These are phyloP conservation scores for Microctonus aethiopoides DNA, from an alignment of 2,888 invertebrate species.

Conservation along the genomic window DNA sequence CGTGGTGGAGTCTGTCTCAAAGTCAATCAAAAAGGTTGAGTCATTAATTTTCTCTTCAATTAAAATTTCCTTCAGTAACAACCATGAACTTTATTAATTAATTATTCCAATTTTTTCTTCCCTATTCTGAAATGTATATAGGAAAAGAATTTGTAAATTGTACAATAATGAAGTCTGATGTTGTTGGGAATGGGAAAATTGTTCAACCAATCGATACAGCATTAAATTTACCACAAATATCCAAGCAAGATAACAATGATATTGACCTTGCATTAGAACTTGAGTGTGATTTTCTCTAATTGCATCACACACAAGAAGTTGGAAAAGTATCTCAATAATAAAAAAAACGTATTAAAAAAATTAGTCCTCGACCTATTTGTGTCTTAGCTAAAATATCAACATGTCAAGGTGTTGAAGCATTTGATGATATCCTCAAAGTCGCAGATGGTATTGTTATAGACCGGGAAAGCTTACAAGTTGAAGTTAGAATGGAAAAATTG, in stretches of 20 bases:
- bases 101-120: not conserved
- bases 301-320: slow-evolving; percentile 48
- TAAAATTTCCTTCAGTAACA: not conserved
- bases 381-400: slow-evolving; percentile 49
- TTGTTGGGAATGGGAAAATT: slow-evolving; percentile 69
- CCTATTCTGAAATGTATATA: slow-evolving; percentile 13
- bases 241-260: slow-evolving; percentile 67
- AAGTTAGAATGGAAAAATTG: slow-evolving; percentile 69
- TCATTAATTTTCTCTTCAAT: not conserved
- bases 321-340: slow-evolving; percentile 42
- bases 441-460: slow-evolving; percentile 79
- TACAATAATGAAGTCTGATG: slow-evolving; percentile 69
- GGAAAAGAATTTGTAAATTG: slow-evolving; percentile 67
- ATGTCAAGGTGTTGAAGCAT: slow-evolving; percentile 59
- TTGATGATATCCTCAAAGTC: slow-evolving; percentile 71
- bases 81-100: not conserved
- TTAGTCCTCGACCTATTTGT: slow-evolving; percentile 46
- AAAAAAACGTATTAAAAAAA: slow-evolving; percentile 45
- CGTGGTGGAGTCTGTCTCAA: slow-evolving; percentile 42
- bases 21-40: slow-evolving; percentile 43
- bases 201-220: slow-evolving; percentile 71
- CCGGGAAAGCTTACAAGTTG: slow-evolving; percentile 70
- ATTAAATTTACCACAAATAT: slow-evolving; percentile 64
- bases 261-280: slow-evolving; percentile 59
- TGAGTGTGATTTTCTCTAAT: slow-evolving; percentile 57